Base-by-base conservation (phyloP, 2,113 vertebrate species). In the Pituophis catenifer region DNA sequence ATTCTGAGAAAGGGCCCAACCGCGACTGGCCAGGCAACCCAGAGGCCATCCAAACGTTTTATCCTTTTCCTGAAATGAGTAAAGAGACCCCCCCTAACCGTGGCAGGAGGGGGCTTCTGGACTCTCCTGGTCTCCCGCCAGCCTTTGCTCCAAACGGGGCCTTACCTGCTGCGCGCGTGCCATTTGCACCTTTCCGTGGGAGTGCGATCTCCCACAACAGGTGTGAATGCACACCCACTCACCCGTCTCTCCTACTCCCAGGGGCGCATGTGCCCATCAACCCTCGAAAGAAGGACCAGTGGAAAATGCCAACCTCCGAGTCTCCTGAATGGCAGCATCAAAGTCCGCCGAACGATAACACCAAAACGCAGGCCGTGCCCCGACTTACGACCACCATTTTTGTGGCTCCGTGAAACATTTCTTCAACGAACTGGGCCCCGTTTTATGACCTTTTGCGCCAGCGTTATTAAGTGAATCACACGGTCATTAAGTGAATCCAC, bases 1-100 rank as follows among this genome's bases (percentile, higher is more conserved):
- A 50, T 11, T 23, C 8, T 0, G 9, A 26, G 11, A 86, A 50
- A 50, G 1, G 85, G 11, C 85, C 19, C 21, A 81, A 17, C 1
- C 13, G 0, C 5, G 6, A 15, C 2, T 2, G 13, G 5, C n/a
- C 12, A 0, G 33, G 33, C 70, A 17, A 38, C 15, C 70, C 8
- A 38, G 70, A 81, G 70, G 7, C 15, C 70, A 81, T 81, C 70
- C 70, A 81, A 3, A 17, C 15, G 0, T 7, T 75, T 75, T 33
- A 1, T 7, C 62, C 62, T 24, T 59, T 59, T 58, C 57, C 59
- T 29, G 13, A 38, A 17, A 81, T 8, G 70, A 38, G 33, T 33
- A 38, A 81, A 19, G 62, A 19, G n/a, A 17, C 5, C 70, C 70
- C 15, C 5, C 23, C 23, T 3, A 58, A 24, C 8, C 2, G 1